These are phyloP conservation scores for Phlogophora meticulosa DNA, from an alignment of 2,888 invertebrate species.

Conservation along the genomic window DNA sequence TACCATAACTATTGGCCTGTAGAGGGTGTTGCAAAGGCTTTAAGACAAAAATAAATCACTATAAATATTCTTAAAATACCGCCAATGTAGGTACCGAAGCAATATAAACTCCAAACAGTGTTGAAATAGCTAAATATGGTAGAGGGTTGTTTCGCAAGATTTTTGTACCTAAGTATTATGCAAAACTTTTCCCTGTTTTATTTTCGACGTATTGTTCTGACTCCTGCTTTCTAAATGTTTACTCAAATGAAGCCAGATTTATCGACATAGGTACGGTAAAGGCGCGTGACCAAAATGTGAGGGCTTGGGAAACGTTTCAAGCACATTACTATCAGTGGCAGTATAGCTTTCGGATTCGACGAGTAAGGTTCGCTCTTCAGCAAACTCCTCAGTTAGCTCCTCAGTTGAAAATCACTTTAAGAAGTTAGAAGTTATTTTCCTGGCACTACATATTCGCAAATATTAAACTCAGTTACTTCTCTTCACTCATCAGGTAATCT, in stretches of 20 bases:
- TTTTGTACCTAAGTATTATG: not conserved
- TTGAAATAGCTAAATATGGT: too few relatives aligned
- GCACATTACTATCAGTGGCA: not conserved
- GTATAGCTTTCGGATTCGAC: not conserved
- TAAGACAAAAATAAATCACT: too few relatives aligned
- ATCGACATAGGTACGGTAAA: not conserved
- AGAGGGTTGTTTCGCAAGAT: not conserved
- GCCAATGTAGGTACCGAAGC: too few relatives aligned
- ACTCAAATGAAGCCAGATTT: not conserved
- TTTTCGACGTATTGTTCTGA: constrained; percentile 2
- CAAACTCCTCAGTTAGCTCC: too few relatives aligned
- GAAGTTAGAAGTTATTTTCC: too few relatives aligned
- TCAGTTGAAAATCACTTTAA: too few relatives aligned
- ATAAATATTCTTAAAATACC: too few relatives aligned
- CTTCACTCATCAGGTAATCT: not conserved
- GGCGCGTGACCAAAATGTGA: constrained; percentile 13
- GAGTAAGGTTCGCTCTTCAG: constrained; percentile 4
- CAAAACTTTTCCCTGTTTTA: not conserved
- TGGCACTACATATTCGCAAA: not conserved
- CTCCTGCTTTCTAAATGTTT: not conserved
- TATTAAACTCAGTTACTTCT: not conserved
- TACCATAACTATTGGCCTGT: too few relatives aligned
- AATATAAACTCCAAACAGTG: too few relatives aligned
- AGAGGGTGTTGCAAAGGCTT: too few relatives aligned
- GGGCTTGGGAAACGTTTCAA: not conserved